Conservation (phyloP, 2,113 vertebrate genomes). For the Hypomesus transpacificus region DNA sequence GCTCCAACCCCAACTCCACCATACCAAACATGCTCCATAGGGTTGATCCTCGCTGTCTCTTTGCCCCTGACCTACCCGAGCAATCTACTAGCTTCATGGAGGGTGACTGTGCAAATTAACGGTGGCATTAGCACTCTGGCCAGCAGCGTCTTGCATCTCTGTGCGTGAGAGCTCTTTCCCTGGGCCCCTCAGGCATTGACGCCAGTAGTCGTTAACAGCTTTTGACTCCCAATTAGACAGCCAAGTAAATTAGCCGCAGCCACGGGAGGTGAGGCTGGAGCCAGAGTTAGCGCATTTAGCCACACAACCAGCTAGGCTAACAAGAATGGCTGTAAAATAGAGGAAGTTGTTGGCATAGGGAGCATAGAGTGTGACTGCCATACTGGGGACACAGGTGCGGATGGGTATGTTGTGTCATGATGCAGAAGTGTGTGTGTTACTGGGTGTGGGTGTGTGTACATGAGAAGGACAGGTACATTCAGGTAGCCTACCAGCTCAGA, state of each 20-base stretch:
- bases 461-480: not conserved
- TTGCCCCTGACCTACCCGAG: slow-evolving; percentile 46
- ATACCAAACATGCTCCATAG: not conserved
- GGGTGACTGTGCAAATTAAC: slow-evolving; percentile 65
- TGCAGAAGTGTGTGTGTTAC: not conserved
- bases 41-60: not conserved
- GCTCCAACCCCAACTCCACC: not conserved
- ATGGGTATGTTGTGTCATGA: not conserved
- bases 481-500: too few species aligned
- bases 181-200: slow-evolving; percentile 53
- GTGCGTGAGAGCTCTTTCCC: slow-evolving; percentile 52
- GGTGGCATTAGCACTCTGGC: not conserved
- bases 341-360: not conserved
- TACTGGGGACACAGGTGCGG: not conserved
- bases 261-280: slow-evolving; percentile 28
- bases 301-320: not conserved
- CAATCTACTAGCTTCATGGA: slow-evolving; percentile 61
- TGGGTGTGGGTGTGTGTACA: not conserved
- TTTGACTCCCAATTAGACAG: slow-evolving; percentile 70
- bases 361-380: not conserved
- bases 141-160: slow-evolving; percentile 35
- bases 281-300: not conserved
- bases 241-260: slow-evolving; percentile 65
- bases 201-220: slow-evolving; percentile 64
- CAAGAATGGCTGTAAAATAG: not conserved